Base-by-base conservation (phyloP, 2,888 invertebrate genomes). In the Agriopis leucophaearia region DNA sequence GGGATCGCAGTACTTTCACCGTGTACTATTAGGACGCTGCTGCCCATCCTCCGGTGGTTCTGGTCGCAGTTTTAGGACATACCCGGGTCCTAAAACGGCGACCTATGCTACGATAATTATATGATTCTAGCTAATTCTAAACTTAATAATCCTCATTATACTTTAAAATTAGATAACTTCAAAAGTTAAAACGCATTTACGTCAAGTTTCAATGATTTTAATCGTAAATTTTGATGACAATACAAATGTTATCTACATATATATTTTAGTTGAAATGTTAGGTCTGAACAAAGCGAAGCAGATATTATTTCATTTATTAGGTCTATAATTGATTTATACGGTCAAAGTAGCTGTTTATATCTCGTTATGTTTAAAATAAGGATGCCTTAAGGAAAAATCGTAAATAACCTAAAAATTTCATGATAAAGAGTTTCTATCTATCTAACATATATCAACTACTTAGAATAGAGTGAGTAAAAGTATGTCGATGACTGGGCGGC, bases 401-500 rank as follows among this genome's bases (percentile, higher is more conserved):
- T 64, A 64, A 70, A 70, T 67, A 73, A 61, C 27, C 3, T 27
- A 27, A 27, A 5, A 27, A 27, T n/a, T n/a, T n/a, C 4, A 27
- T 27, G 27, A 27, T 27, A 3, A 27, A 27, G 27, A 27, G 27
- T 27, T 27, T 27, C 3, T 4, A 27, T 27, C 3, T 4, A 27
- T 27, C 27, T 3, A 27, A 27, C 54, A 71, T 73, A 71, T 74
- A 76, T 73, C 69, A 70, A 64, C 69, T 69, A 71, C 71, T 55
- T 64, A 69, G 73, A 65, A 64, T 57, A 40, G 7, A 27, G 27
- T 1, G 64, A 70, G 75, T 75, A 75, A 78, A 76, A 77, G 76
- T 78, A 73, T 77, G 76, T 71, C 75, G 70, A 70, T 65, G 66
- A 70, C 59, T 69, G 65, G 67, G 54, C 69, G 65, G 50, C 69